These are phyloP conservation scores for Sebastes dallii DNA, from an alignment of 2,797 vertebrate species.

Conservation along the genomic window DNA sequence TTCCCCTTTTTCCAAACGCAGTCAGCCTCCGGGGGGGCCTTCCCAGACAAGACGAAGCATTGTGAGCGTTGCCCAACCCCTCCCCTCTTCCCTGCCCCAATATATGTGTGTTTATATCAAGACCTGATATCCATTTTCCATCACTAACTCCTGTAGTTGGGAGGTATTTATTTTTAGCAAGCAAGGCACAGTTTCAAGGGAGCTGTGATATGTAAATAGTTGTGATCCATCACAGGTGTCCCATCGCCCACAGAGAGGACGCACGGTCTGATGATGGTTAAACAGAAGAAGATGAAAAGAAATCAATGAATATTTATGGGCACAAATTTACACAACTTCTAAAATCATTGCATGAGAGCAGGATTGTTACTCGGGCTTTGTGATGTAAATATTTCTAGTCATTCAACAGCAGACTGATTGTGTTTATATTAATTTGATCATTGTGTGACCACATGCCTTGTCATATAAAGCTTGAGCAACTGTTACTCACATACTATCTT, in stretches of 20 bases:
- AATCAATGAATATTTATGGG: conserved; percentile 9
- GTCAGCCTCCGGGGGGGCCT: conserved; percentile 55
- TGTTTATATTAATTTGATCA: conserved; percentile 15
- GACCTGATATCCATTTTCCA: conserved; percentile 66
- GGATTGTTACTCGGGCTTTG: not conserved
- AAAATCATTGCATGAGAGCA: not conserved
- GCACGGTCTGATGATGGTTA: conserved; percentile 46
- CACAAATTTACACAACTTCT: conserved; percentile 2
- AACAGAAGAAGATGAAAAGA: conserved; percentile 41
- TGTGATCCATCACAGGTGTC: conserved; percentile 71
- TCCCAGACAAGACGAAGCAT: conserved; percentile 52
- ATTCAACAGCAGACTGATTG: conserved; percentile 12
- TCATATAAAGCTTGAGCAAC: not conserved
- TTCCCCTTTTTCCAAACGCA: conserved; percentile 49
- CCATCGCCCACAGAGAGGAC: conserved; percentile 23
- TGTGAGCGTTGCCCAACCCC: conserved; percentile 35
- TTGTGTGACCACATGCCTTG: not conserved
- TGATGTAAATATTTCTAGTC: conserved; percentile 26
- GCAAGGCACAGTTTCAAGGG: conserved; percentile 44
- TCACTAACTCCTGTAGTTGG: conserved; percentile 40
- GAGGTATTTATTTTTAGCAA: conserved; percentile 74
- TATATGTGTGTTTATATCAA: conserved; percentile 71
- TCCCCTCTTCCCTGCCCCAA: not conserved
- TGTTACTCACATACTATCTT: not conserved
- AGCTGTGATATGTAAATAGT: conserved; percentile 70